Evolutionary conservation across 2,113 vertebrate genomes (phyloP), one percentile per base, ranked within the genome.

Genomic region (Rallus limicola): DNA sequence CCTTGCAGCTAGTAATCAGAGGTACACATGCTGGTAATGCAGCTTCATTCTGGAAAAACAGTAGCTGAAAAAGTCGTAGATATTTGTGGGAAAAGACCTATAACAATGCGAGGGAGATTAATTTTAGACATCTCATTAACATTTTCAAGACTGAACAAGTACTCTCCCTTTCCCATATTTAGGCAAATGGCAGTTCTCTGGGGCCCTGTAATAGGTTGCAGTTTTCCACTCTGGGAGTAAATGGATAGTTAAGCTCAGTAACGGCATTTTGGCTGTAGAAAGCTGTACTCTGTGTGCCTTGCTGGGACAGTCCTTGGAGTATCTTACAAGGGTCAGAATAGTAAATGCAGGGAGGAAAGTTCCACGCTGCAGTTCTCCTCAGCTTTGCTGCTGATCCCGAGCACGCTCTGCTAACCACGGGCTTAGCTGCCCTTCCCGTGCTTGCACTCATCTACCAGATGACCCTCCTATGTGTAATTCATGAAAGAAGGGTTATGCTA

Each of bases 11-110:
- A 48, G 24, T 79, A 82, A 53, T 33, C 13, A n/a, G 79, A 79
- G 17, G 9, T 42, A 69, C 1, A 7, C 0, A 0, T 56, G 13
- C 29, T 93, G 34, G 33, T 36, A 62, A 34, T 36, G 5, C 2
- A 80, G 40, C 38, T 10, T 69, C 67, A 20, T 55, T 34, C 33
- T 3, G 8, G 29, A 64, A 38, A 81, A 83, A 15, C 2, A 19
- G 8, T 60, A 86, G 10, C 33, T 78, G 79, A 34, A 4, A 82
- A 82, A 63, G 19, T 6, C 44, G 16, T 62, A 40, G 56, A 17
- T 68, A 25, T 50, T 74, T 86, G 46, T 24, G 19, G 79, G 42
- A 59, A 56, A 38, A 69, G 25, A 58, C 44, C 3, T 3, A 0
- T 75, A 53, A 85, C 53, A 85, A 76, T 67, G 23, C 18, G 42